Conservation (phyloP, 2,888 invertebrate genomes). For the Eupithecia inturbata region DNA sequence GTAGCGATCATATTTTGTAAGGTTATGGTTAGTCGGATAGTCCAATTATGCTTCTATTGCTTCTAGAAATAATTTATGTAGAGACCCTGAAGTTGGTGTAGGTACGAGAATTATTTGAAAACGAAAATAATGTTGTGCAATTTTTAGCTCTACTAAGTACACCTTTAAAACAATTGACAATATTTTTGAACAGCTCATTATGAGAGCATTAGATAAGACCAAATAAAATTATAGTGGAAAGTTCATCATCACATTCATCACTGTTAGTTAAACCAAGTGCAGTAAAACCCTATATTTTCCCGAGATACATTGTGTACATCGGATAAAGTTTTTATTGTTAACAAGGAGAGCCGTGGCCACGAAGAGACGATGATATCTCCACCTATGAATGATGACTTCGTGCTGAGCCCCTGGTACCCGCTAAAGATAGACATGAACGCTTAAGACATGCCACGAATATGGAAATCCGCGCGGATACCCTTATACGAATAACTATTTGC, state of each 20-base stretch:
- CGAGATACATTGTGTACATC: slow-evolving; percentile 76
- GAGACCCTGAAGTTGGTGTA: neutral
- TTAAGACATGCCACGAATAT: slow-evolving; percentile 79
- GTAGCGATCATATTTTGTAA: slow-evolving; percentile 45
- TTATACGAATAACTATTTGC: slow-evolving; percentile 37
- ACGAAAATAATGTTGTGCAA: neutral
- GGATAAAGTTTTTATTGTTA: slow-evolving; percentile 84
- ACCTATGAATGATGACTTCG: slow-evolving; percentile 84
- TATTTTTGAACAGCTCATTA: neutral
- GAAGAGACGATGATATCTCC: slow-evolving; percentile 81
- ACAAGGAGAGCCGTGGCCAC: slow-evolving; percentile 79
- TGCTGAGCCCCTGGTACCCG: slow-evolving; percentile 79
- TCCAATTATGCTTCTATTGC: slow-evolving; percentile 20
- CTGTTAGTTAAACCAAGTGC: slow-evolving; percentile 49
- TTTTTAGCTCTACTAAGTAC: neutral
- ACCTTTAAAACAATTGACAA: neutral
- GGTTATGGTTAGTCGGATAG: slow-evolving; percentile 38
- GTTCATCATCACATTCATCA: slow-evolving; percentile 25
- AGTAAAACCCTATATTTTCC: slow-evolving; percentile 62
- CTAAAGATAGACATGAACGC: slow-evolving; percentile 68
- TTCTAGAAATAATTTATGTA: slow-evolving; percentile 8
- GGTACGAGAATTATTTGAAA: neutral
- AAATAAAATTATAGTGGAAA: neutral
- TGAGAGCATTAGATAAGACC: neutral
- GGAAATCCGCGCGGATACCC: slow-evolving; percentile 58